Conservation (phyloP, 2,797 vertebrate species). For the Acanthurus tractus region DNA sequence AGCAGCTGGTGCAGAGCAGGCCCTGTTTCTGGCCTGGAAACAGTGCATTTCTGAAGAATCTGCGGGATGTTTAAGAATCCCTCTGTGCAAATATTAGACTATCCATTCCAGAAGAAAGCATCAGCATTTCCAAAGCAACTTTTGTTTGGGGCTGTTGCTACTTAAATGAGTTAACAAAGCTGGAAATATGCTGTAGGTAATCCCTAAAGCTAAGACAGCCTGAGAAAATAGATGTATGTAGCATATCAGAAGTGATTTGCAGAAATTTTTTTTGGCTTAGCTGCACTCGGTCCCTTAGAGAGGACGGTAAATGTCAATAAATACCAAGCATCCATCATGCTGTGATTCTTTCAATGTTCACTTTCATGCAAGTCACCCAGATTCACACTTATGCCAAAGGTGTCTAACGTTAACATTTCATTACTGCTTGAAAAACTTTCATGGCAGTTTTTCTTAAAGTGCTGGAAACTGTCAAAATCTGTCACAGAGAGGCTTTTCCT, state of each 20-base stretch:
- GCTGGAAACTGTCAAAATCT: constrained; percentile 31
- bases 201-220: constrained; percentile 17
- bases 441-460: constrained; percentile 23
- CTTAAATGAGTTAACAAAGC: constrained; percentile 24
- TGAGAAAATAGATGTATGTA: constrained; percentile 19
- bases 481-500: constrained; percentile 23
- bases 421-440: constrained; percentile 38
- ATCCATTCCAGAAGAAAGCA: constrained; percentile 56
- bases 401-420: constrained; percentile 35
- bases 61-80: constrained; percentile 69
- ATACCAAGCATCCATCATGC: constrained; percentile 70
- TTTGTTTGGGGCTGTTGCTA: constrained; percentile 33
- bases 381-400: constrained; percentile 42
- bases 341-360: constrained; percentile 28
- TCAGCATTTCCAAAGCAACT: constrained; percentile 60
- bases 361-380: constrained; percentile 22
- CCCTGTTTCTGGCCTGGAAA: constrained; percentile 61
- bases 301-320: constrained; percentile 67
- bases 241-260: constrained; percentile 21
- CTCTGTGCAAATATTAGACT: constrained; percentile 77
- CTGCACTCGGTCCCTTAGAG: constrained; percentile 40
- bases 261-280: constrained; percentile 39
- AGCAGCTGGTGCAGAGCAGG: constrained; percentile 63
- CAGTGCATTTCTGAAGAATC: constrained; percentile 63
- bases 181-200: constrained; percentile 7